Evolutionary conservation across 2,113 vertebrate genomes (phyloP).

Genomic region (Myiozetetes cayanensis): DNA sequence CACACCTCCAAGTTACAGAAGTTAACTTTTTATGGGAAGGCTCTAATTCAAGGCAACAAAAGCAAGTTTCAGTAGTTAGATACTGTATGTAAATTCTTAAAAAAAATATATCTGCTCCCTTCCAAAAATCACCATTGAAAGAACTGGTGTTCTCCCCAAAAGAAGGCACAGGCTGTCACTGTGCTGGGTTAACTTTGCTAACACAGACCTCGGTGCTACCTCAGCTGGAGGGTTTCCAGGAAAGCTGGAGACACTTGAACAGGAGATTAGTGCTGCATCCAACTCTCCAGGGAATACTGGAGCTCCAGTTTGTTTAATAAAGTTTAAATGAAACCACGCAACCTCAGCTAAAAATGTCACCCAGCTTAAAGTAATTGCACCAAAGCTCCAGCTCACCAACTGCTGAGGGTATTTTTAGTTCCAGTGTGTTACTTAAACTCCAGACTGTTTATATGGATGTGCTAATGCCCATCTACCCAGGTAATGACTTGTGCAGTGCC

Average conservation of each 20-base stretch:
- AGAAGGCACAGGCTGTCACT: neutral
- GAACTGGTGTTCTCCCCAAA: neutral
- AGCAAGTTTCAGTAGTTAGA: neutral
- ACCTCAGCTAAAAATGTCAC: constrained; percentile 47
- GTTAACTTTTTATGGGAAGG: neutral
- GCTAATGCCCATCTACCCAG: neutral
- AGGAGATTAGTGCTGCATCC: constrained; percentile 19
- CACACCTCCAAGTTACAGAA: neutral
- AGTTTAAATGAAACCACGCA: constrained; percentile 42
- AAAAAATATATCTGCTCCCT: neutral
- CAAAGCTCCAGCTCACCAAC: neutral
- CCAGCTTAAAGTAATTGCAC: neutral
- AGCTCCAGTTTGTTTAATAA: constrained; percentile 57
- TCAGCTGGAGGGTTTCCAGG: neutral
- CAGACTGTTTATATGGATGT: neutral
- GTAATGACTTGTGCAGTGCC: neutral
- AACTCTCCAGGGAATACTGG: neutral
- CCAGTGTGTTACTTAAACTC: neutral
- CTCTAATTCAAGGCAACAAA: neutral
- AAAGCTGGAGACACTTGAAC: neutral
- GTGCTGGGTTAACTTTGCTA: neutral
- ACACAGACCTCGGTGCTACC: neutral
- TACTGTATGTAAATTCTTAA: neutral
- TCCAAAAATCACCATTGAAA: neutral
- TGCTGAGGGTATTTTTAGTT: neutral